These are phyloP conservation scores for Sinopyrophorus schimmeli DNA, from an alignment of 2,888 invertebrate species.

Conservation along the genomic window DNA sequence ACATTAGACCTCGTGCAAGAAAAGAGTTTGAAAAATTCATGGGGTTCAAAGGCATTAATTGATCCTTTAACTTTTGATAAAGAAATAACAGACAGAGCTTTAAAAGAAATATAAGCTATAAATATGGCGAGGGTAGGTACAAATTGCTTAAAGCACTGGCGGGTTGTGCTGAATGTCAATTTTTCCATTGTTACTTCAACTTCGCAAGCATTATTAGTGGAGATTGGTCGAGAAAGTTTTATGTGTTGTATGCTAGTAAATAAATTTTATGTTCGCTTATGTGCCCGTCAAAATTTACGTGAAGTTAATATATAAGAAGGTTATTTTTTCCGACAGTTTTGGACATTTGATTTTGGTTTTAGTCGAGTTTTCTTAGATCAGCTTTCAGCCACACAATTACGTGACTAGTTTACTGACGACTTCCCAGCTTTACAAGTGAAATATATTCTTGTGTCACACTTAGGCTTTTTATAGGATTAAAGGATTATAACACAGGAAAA, in stretches of 20 bases:
- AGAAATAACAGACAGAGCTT: too few species aligned
- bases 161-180: background rate
- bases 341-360: slow-evolving; percentile 9
- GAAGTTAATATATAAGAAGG: slow-evolving; percentile 1
- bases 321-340: slow-evolving; percentile 9
- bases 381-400: slow-evolving; percentile 13
- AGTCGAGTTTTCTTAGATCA: slow-evolving; percentile 9
- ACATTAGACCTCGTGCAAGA: too few species aligned
- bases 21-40: too few species aligned
- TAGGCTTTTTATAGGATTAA: slow-evolving; percentile 3
- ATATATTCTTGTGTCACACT: slow-evolving; percentile 10
- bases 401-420: slow-evolving; percentile 12
- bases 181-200: background rate
- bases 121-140: background rate
- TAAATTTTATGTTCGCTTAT: too few species aligned
- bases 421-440: slow-evolving; percentile 6
- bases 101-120: background rate
- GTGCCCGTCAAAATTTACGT: too few species aligned
- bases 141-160: background rate
- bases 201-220: background rate
- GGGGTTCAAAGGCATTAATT: too few species aligned
- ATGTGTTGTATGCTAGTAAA: too few species aligned
- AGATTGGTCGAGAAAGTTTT: too few species aligned
- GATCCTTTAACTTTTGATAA: too few species aligned
- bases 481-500: slow-evolving; percentile 1